These are phyloP conservation scores for Drosophila tropicalis DNA, from an alignment of 1,140 invertebrate genomes.

Conservation along the genomic window DNA sequence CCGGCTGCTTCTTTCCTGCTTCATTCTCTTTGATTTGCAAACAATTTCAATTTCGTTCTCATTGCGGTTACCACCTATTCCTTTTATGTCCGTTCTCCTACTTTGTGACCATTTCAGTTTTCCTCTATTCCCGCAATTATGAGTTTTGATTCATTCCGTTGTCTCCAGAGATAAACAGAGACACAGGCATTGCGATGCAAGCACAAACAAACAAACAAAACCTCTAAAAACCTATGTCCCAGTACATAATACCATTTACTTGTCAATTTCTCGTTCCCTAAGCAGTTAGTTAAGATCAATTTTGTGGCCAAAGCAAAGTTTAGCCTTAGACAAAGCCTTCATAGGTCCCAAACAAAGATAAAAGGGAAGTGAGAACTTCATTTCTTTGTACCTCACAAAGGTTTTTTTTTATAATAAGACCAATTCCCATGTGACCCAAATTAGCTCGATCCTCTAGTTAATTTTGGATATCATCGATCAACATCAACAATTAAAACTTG, in stretches of 20 bases:
- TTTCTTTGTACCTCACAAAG: too few relatives aligned
- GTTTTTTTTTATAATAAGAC: too few relatives aligned
- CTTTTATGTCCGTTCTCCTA: not conserved
- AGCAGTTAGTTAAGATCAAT: too few relatives aligned
- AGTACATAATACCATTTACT: not conserved
- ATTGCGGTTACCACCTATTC: conserved; percentile 20
- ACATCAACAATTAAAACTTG: too few relatives aligned
- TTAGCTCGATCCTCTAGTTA: too few relatives aligned
- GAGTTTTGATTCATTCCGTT: conserved; percentile 14
- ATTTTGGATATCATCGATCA: too few relatives aligned
- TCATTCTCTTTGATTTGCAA: conserved; percentile 65
- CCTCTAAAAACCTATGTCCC: too few relatives aligned
- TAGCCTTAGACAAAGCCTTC: too few relatives aligned
- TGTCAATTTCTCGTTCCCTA: not conserved
- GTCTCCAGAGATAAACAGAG: conserved; percentile 4
- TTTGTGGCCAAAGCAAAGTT: too few relatives aligned
- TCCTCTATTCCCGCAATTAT: not conserved
- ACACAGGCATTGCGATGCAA: not conserved
- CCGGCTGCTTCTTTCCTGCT: conserved; percentile 21
- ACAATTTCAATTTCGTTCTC: conserved; percentile 58
- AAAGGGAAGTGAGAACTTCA: too few relatives aligned
- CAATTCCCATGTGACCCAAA: too few relatives aligned
- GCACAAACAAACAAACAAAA: not conserved
- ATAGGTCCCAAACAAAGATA: too few relatives aligned
- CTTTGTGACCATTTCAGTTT: conserved; percentile 2